A percentile compares a stretch with the other conserved stretches of the same genome.
These are phyloP conservation scores for Crioceris asparagi DNA, from an alignment of 2,888 invertebrate species.

Conservation along the genomic window DNA sequence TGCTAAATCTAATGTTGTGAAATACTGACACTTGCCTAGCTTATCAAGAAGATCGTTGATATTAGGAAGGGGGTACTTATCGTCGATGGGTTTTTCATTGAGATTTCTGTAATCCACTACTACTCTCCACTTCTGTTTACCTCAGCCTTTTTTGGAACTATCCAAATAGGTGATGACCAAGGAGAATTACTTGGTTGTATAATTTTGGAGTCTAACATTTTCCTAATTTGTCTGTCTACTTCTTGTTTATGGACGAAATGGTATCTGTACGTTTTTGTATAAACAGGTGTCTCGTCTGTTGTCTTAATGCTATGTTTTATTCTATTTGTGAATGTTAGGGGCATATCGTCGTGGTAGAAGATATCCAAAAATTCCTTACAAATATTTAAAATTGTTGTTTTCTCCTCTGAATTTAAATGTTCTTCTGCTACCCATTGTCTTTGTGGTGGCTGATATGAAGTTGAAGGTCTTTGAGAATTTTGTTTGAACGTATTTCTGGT, in stretches of 20 bases:
- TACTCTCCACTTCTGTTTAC: constrained; percentile 17
- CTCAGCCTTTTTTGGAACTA: constrained; percentile 19
- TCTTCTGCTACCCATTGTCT: too few species aligned
- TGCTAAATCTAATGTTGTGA: constrained; percentile 15
- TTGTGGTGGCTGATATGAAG: background rate
- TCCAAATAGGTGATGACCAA: constrained; percentile 21
- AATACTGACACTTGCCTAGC: constrained; percentile 12
- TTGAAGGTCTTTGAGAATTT: background rate
- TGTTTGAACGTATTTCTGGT: constrained; percentile 1
- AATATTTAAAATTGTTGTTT: background rate
- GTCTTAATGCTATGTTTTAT: constrained; percentile 13
- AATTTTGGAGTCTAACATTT: constrained; percentile 15
- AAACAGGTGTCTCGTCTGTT: constrained; percentile 11
- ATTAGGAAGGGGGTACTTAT: constrained; percentile 16
- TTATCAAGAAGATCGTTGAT: constrained; percentile 17
- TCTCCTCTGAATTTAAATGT: constrained; percentile 5
- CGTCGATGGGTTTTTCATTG: constrained; percentile 14
- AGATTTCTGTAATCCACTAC: constrained; percentile 17
- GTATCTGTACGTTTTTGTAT: constrained; percentile 19
- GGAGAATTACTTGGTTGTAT: constrained; percentile 15
- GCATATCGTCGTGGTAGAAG: background rate
- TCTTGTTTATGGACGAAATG: constrained; percentile 22
- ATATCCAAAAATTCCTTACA: constrained; percentile 1
- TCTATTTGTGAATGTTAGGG: constrained; percentile 7
- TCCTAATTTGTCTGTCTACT: constrained; percentile 19